Percentiles rank a stretch among this genome's conserved stretches.
These are phyloP conservation scores for Teinopalpus imperialis DNA, from an alignment of 2,888 invertebrate species.

Conservation along the genomic window DNA sequence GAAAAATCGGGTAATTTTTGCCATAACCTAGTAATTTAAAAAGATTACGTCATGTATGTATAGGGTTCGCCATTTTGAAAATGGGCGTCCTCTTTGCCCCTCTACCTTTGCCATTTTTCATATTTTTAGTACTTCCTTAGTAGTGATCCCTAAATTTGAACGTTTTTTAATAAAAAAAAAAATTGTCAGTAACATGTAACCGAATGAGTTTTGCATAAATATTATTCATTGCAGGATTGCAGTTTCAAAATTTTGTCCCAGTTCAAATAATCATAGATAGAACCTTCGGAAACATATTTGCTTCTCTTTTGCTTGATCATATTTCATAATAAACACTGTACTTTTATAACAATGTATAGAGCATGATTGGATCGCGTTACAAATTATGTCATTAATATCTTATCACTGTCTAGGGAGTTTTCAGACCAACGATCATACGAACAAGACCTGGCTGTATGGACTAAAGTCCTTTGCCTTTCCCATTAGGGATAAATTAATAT, in stretches of 20 bases:
- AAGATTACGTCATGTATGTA: constrained; percentile 42
- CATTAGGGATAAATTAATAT: too few relatives aligned
- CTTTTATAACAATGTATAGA: constrained; percentile 17
- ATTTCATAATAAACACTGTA: constrained; percentile 22
- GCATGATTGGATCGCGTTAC: constrained; percentile 13
- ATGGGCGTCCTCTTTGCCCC: constrained; percentile 50
- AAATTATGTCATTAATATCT: constrained; percentile 15
- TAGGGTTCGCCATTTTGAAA: constrained; percentile 65
- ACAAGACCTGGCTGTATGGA: too few relatives aligned
- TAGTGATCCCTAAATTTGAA: constrained; percentile 15
- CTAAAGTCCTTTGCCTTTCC: too few relatives aligned
- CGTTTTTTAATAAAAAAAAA: background rate
- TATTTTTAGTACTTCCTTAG: constrained; percentile 17
- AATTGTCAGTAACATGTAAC: background rate
- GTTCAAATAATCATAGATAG: background rate
- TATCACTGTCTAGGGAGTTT: too few relatives aligned
- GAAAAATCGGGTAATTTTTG: constrained; percentile 3
- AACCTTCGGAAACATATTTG: constrained; percentile 5
- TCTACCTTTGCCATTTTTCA: constrained; percentile 26
- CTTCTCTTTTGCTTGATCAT: constrained; percentile 3
- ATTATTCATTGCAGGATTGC: too few relatives aligned
- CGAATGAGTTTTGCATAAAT: background rate
- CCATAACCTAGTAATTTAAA: constrained; percentile 28
- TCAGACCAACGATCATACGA: too few relatives aligned
- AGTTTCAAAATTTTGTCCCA: too few relatives aligned